A percentile compares a stretch with the other conserved stretches of the same genome.
These are phyloP conservation scores for Aythya baeri DNA, from an alignment of 2,113 vertebrate genomes.

Conservation along the genomic window DNA sequence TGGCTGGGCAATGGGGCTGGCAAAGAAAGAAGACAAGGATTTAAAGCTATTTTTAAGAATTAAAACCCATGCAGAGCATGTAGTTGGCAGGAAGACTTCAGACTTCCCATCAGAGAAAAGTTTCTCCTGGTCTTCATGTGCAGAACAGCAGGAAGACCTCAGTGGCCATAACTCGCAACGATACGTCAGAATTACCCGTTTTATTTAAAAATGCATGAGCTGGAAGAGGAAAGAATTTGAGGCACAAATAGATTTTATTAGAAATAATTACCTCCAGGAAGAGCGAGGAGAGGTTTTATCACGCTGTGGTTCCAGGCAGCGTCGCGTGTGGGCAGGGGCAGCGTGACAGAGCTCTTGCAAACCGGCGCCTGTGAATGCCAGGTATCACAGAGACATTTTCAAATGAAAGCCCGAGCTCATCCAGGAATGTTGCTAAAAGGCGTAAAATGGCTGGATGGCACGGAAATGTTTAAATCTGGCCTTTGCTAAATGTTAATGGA, in stretches of 20 bases:
- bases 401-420: background rate
- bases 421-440: constrained; percentile 1
- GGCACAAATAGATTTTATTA: constrained; percentile 15
- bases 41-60: too few relatives aligned
- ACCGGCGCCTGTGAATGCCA: background rate
- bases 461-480: background rate
- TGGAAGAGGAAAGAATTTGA: constrained; percentile 23
- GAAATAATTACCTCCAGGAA: constrained; percentile 41
- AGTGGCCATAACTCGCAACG: background rate
- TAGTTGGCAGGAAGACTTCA: background rate
- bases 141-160: background rate
- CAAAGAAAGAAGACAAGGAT: background rate
- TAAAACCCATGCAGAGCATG: too few relatives aligned
- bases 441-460: background rate
- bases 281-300: background rate
- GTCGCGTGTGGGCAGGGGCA: background rate
- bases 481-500: constrained; percentile 18
- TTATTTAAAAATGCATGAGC: constrained; percentile 10
- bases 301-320: background rate
- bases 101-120: background rate
- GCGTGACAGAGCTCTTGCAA: background rate
- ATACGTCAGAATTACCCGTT: background rate
- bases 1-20: background rate
- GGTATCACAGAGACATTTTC: background rate
- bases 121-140: rapidly evolving